Evolutionary conservation across 2,113 vertebrate genomes (phyloP).

Genomic region (Saimiri boliviensis): DNA sequence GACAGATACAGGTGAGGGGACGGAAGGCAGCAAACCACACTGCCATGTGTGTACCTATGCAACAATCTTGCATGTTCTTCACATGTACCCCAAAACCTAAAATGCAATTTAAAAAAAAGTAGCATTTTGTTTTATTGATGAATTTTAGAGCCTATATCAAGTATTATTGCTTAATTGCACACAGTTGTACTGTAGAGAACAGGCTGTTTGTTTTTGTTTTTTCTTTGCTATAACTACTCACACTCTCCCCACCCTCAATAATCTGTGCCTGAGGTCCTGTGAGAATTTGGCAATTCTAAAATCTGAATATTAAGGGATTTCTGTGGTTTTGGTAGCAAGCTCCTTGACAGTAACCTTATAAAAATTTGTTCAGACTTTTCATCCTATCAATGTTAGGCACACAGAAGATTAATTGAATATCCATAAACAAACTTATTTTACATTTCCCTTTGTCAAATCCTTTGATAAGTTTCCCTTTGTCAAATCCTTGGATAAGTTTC

Average conservation of each 20-base stretch:
- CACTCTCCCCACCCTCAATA: neutral
- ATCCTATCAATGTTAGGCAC: neutral
- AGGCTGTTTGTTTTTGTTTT: neutral
- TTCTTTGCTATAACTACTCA: neutral
- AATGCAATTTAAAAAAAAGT: no score
- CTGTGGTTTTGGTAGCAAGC: constrained; percentile 50
- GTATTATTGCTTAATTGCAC: neutral
- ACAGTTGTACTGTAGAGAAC: constrained; percentile 10
- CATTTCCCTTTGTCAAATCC: constrained; percentile 5
- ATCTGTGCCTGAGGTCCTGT: constrained; percentile 60
- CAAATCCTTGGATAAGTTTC: constrained; percentile 19
- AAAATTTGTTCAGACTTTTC: neutral
- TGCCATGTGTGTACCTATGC: no score
- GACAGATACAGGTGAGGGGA: no score
- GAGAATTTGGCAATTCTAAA: constrained; percentile 37
- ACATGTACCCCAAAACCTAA: no score
- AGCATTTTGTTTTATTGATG: constrained; percentile 51
- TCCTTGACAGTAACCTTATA: neutral
- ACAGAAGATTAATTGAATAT: neutral
- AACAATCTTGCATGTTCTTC: no score
- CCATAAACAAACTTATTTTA: neutral
- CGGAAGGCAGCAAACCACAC: no score
- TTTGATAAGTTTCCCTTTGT: constrained; percentile 30
- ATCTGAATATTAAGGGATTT: constrained; percentile 63
- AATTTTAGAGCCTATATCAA: constrained; percentile 30